Base-by-base conservation (phyloP, 2,797 vertebrate species). In the Cephalopachus bancanus region DNA sequence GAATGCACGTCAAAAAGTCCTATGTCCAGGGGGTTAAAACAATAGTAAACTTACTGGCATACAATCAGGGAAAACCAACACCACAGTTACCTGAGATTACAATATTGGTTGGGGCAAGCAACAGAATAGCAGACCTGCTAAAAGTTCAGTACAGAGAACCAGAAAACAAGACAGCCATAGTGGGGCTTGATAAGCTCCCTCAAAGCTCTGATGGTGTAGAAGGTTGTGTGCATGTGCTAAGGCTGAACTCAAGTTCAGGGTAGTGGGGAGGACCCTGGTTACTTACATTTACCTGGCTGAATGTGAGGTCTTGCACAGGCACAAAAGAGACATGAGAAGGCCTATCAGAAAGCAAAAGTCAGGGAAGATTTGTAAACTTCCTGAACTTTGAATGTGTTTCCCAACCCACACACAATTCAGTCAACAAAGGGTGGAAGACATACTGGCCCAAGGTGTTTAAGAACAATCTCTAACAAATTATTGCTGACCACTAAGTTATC, bases 71-170 rank as follows among this genome's bases (percentile, higher is more conserved):
- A 78, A 94, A 86, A 64, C 4, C 59, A 96, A 53, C 59, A 95
- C 86, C 69, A 28, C 51, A 93, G 87, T 96, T 92, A 97, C 75
- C 69, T 92, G 22, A 64, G 81, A 72, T 92, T 49, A 93, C 57
- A 89, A n/a, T 74, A 92, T n/a, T 90, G 16, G 26, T 74, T 93
- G 59, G 55, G 26, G 49, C 65, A 91, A 95, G 65, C 15, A 65
- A 86, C 16, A 85, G 67, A 92, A 93, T 3, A 88, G 53, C 33
- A 75, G 28, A 64, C 24, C 74, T 96, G 26, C 26, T 4, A 83
- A 74, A 91, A 53, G 44, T 86, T 72, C 57, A 79, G 44, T 86
- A 91, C 22, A 93, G n/a, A 80, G 19, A 91, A 65, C 44, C 55
- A 92, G 85, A 91, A 92, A 90, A 71, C 5, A 53, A 76, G 16